phyloP scores from a whole-genome alignment of 2,797 vertebrate species.

The Falco naumanni region DNA sequence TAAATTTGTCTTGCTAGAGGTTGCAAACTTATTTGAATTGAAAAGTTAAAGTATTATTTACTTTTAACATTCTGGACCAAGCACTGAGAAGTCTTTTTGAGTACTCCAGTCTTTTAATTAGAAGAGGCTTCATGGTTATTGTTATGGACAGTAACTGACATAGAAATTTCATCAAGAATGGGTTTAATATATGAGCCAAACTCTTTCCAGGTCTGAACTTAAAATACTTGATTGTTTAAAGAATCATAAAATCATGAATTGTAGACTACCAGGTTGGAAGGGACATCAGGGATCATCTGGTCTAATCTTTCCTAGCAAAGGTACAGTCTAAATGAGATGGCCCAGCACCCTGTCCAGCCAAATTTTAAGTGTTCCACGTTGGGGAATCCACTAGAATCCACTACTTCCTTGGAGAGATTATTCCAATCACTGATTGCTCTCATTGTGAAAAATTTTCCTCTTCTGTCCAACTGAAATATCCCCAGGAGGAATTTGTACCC shows the following conservation, averaged over 20 bases:
- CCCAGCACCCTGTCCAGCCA: not conserved
- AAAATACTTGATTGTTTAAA: not conserved
- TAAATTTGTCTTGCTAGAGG: not conserved
- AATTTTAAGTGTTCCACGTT: not conserved
- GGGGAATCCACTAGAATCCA: not conserved
- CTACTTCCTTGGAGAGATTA: not conserved
- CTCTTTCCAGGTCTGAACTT: not conserved
- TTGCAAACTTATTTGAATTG: not conserved
- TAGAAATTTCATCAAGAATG: not conserved
- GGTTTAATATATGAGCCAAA: not conserved
- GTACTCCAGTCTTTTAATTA: not conserved
- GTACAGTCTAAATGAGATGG: fast-evolving
- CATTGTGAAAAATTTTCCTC: not conserved
- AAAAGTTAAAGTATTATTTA: not conserved
- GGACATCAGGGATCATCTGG: not conserved
- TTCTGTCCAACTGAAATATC: not conserved
- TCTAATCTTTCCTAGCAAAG: not conserved
- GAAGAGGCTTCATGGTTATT: not conserved
- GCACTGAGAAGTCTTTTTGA: not conserved
- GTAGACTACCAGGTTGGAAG: not conserved
- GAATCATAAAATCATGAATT: not conserved
- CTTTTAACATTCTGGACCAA: not conserved
- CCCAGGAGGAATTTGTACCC: not conserved
- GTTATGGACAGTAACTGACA: not conserved
- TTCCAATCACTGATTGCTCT: not conserved